A percentile compares a stretch with the other conserved stretches of the same genome.
phyloP scores from a whole-genome alignment of 2,888 invertebrate genomes.

The Rhynchonema sp. region DNA sequence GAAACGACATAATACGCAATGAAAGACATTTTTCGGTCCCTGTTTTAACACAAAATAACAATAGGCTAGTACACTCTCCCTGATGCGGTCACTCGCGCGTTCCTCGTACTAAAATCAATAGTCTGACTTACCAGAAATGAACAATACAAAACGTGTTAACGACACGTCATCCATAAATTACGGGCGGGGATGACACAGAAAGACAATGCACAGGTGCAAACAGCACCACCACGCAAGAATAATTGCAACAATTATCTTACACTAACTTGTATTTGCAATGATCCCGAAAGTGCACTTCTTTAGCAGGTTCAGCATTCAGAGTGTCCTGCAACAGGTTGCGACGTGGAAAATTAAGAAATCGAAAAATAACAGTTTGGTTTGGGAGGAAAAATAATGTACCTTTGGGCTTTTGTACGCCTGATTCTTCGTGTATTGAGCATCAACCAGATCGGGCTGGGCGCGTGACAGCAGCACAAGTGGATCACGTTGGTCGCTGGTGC shows the following conservation, averaged over 20 bases:
- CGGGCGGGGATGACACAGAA: background rate
- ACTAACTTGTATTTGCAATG: conserved; percentile 56
- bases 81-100: too few relatives aligned
- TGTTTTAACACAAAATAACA: background rate
- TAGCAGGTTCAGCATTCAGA: conserved; percentile 56
- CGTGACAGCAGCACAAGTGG: conserved; percentile 52
- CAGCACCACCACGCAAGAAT: background rate
- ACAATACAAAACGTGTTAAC: background rate
- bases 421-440: conserved; percentile 89
- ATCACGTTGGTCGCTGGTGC: conserved; percentile 77
- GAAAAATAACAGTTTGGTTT: background rate
- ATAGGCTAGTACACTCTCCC: too few relatives aligned
- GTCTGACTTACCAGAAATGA: too few relatives aligned
- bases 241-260: background rate
- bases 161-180: background rate
- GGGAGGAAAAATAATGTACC: conserved; percentile 23
- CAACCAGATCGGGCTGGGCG: conserved; percentile 49
- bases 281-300: conserved; percentile 65
- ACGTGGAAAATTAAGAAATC: conserved; percentile 1
- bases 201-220: background rate
- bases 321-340: conserved; percentile 63
- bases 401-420: conserved; percentile 90
- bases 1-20: background rate
- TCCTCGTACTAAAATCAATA: too few relatives aligned
- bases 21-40: background rate